Base-by-base conservation (phyloP, 2,888 invertebrate species). In the Drosophila siamana region DNA sequence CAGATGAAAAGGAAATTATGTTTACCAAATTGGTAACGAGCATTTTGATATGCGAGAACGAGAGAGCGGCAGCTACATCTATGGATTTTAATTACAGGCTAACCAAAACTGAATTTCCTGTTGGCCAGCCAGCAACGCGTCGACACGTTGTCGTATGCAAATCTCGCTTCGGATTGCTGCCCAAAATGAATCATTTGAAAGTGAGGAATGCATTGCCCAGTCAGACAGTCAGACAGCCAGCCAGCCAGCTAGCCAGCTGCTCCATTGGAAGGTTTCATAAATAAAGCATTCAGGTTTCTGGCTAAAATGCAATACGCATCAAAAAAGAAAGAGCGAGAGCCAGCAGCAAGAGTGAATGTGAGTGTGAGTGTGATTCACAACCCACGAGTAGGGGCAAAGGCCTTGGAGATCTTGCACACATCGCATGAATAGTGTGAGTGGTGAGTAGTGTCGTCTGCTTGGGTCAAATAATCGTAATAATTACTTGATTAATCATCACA, bases 71-170 rank as follows among this genome's bases (percentile, higher is more conserved):
- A 38, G 28, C 26, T 51, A 56, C 66, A 28, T 51, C 40, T 78
- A 36, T 44, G 38, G 67, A 55, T 44, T 51, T 62, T 74, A 78
- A 74, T 78, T 62, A 67, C 48, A 47, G 15, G 24, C 41, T 19
- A 54, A 22, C 78, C 56, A 74, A 74, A 67, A 48, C 24, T n/a
- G 50, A 62, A 40, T 56, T 78, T 78, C 68, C 78, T 78, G 74
- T 5, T 66, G 41, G 13, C 51, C 51, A 55, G 28, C 15, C 26
- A 16, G 8, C 16, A 36, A 26, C 11, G 26, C 26, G 33, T 19
- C 40, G 41, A 54, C 28, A 9, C 26, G 2, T 24, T 26, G 40
- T 33, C 44, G 33, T 55, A 55, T 55, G 55, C 55, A 55, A 44
- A 55, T 44, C 22, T 55, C 0, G 46, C 43, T 30, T 43, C 43